These are phyloP conservation scores for Rhagonycha fulva DNA, from an alignment of 2,888 invertebrate species.

Conservation along the genomic window DNA sequence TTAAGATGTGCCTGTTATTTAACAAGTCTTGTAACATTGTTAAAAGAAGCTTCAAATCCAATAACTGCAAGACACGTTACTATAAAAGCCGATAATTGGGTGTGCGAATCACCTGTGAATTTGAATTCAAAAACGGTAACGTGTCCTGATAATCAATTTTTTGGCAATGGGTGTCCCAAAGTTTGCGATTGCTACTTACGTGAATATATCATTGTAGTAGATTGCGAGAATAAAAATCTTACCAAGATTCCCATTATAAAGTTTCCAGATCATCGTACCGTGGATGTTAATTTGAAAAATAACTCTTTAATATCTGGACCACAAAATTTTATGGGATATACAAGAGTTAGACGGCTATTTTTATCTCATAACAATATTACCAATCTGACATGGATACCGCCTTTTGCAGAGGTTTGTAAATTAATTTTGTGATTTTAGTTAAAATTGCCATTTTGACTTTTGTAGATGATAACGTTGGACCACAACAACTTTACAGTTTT, in stretches of 20 bases:
- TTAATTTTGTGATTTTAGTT: not conserved
- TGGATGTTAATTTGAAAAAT: slow-evolving; percentile 38
- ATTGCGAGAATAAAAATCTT: slow-evolving; percentile 60
- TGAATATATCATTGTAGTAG: too few species aligned
- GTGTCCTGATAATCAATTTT: too few species aligned
- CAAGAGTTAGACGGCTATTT: slow-evolving; percentile 57
- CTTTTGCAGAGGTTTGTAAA: slow-evolving; percentile 51
- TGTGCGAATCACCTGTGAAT: slow-evolving; percentile 54
- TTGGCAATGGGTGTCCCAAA: too few species aligned
- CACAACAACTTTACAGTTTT: slow-evolving; percentile 60
- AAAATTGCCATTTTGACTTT: slow-evolving; percentile 9
- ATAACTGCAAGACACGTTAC: slow-evolving; percentile 34
- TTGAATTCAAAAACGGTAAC: slow-evolving; percentile 55
- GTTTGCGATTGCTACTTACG: slow-evolving; percentile 61
- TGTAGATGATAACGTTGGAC: slow-evolving; percentile 57
- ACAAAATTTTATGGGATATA: slow-evolving; percentile 52
- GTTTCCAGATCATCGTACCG: too few species aligned
- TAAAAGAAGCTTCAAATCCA: slow-evolving; percentile 54
- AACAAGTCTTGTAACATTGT: slow-evolving; percentile 59
- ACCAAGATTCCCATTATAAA: slow-evolving; percentile 53
- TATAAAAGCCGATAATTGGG: slow-evolving; percentile 44
- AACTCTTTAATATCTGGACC: slow-evolving; percentile 31
- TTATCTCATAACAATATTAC: slow-evolving; percentile 58
- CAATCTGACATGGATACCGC: slow-evolving; percentile 53
- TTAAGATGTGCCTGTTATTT: slow-evolving; percentile 64